phyloP scores from a whole-genome alignment of 2,797 vertebrate genomes.

The Sciurus vulgaris region DNA sequence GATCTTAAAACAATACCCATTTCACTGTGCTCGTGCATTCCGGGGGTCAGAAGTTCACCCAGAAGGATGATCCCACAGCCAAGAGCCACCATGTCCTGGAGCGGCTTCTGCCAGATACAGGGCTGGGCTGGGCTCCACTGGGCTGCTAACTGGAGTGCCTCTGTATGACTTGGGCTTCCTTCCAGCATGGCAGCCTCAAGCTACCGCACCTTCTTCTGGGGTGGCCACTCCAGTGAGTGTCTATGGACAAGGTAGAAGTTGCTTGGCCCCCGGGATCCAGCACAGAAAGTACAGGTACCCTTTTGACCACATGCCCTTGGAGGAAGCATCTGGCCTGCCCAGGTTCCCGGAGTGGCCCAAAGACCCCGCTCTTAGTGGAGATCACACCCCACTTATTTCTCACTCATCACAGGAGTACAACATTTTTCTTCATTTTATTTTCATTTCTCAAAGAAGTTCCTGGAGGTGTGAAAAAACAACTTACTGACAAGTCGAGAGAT shows the following conservation, averaged over 20 bases:
- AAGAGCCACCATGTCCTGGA: neutral
- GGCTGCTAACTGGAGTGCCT: neutral
- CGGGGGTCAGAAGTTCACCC: neutral
- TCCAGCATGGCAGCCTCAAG: neutral
- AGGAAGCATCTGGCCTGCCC: neutral
- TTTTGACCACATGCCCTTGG: accelerated
- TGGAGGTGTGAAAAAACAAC: neutral
- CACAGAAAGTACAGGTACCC: accelerated
- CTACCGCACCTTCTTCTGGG: accelerated
- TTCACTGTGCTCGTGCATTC: neutral
- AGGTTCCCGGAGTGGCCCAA: neutral
- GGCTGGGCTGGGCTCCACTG: neutral
- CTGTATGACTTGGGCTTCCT: neutral
- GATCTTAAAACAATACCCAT: accelerated
- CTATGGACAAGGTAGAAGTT: accelerated
- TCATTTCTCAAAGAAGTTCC: neutral
- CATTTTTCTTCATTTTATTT: neutral
- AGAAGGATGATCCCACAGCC: too few relatives aligned
- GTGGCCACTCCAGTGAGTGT: neutral
- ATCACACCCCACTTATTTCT: accelerated
- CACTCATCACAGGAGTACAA: neutral
- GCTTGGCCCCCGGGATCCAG: accelerated
- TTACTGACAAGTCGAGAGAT: neutral
- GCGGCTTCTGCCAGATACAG: accelerated
- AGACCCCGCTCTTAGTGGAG: accelerated